These are phyloP conservation scores for Stenotaenia linearis DNA, from an alignment of 2,888 invertebrate species.

Conservation along the genomic window DNA sequence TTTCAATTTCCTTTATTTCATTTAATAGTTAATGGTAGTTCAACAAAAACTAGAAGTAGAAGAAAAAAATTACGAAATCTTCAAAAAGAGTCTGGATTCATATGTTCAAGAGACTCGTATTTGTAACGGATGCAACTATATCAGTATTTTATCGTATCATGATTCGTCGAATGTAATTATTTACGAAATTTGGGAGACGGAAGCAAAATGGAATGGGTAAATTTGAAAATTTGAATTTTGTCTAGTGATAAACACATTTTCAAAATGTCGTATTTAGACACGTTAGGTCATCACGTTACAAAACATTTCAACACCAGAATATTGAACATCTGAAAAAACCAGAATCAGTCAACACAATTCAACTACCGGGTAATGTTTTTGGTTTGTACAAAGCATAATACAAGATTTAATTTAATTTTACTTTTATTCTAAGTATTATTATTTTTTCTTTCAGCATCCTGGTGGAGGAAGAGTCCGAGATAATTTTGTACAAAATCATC, in stretches of 20 bases:
- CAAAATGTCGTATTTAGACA: neutral
- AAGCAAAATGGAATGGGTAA: constrained; percentile 29
- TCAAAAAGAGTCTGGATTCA: neutral
- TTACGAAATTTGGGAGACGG: constrained; percentile 27
- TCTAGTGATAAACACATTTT: neutral
- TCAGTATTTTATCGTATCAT: constrained; percentile 17
- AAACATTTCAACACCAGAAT: constrained; percentile 28
- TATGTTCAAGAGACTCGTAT: neutral
- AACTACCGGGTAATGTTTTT: constrained; percentile 29
- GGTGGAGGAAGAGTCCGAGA: neutral
- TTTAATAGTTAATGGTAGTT: neutral
- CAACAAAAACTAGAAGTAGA: constrained; percentile 27
- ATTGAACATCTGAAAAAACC: constrained; percentile 29
- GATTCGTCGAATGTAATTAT: constrained; percentile 12
- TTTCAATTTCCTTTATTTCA: neutral
- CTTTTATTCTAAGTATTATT: neutral
- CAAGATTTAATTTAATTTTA: neutral
- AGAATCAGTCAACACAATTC: constrained; percentile 27
- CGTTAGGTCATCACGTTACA: neutral
- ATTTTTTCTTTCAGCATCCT: neutral
- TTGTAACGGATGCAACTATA: neutral
- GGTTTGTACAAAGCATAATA: constrained; percentile 1
- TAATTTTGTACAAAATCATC: neutral
- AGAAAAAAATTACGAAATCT: neutral
- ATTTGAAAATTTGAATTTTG: neutral